These are phyloP conservation scores for Tetramorium alpestre DNA, from an alignment of 1,140 invertebrate species.

Conservation along the genomic window DNA sequence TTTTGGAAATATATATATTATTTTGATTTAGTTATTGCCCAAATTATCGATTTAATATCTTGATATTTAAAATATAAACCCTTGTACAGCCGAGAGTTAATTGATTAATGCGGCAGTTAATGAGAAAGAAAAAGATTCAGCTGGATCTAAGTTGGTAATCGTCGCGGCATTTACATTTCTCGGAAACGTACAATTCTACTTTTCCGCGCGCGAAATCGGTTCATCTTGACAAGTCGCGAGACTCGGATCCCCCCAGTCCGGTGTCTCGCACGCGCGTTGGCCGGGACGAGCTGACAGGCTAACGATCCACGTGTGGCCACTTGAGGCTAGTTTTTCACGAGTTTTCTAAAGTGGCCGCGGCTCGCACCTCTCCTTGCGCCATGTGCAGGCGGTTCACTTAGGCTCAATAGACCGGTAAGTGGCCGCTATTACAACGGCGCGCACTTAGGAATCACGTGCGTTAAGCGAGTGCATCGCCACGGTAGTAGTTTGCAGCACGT, in stretches of 20 bases:
- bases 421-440: constrained; percentile 52
- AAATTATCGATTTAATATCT: neutral
- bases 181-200: constrained; percentile 5
- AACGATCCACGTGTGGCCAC: constrained; percentile 45
- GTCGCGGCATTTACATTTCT: neutral
- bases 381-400: constrained; percentile 58
- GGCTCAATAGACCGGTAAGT: constrained; percentile 45
- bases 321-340: constrained; percentile 52
- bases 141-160: neutral
- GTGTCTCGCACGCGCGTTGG: constrained; percentile 11
- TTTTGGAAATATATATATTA: neutral
- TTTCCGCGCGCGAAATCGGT: constrained; percentile 11
- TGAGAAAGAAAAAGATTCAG: neutral
- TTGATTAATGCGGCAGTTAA: neutral
- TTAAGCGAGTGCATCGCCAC: constrained; percentile 50
- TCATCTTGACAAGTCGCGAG: no score
- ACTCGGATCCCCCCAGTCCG: neutral
- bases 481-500: constrained; percentile 38
- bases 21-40: neutral
- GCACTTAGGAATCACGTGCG: constrained; percentile 37
- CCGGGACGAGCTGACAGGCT: neutral
- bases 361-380: constrained; percentile 27
- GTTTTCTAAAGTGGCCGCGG: constrained; percentile 52
- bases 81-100: neutral
- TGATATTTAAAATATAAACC: neutral